Conservation (phyloP, 2,113 vertebrate genomes). For the Forbesichthys agassizii region DNA sequence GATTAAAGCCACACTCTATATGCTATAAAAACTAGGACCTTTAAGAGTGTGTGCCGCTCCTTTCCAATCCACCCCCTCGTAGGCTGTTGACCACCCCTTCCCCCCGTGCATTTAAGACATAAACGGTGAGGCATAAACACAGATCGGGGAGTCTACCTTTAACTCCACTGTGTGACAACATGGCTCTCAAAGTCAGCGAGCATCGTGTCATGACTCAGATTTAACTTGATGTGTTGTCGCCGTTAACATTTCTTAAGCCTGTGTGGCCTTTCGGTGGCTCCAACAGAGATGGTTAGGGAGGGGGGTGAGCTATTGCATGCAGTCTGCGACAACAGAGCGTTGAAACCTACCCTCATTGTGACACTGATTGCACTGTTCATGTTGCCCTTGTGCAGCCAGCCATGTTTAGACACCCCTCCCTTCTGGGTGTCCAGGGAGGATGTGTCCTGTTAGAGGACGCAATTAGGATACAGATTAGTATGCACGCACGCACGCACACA, state of each 20-base stretch:
- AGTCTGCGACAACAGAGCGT: neutral
- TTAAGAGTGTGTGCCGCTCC: too few species aligned
- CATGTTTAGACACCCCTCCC: constrained; percentile 94
- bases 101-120: too few species aligned
- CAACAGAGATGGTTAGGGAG: neutral
- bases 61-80: too few species aligned
- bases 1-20: too few species aligned
- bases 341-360: constrained; percentile 90
- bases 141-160: too few species aligned
- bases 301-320: neutral
- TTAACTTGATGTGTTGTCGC: too few species aligned
- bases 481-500: constrained; percentile 18
- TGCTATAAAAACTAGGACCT: too few species aligned
- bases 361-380: constrained; percentile 98
- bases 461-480: neutral
- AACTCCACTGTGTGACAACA: neutral
- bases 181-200: too few species aligned
- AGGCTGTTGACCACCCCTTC: too few species aligned
- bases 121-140: neutral
- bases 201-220: too few species aligned
- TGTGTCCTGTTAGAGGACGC: constrained; percentile 79
- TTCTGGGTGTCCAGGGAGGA: constrained; percentile 94
- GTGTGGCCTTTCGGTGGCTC: neutral
- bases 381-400: constrained; percentile 98
- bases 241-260: too few species aligned